These are phyloP conservation scores for Illadopsis cleaveri DNA, from an alignment of 2,113 vertebrate genomes.

Conservation along the genomic window DNA sequence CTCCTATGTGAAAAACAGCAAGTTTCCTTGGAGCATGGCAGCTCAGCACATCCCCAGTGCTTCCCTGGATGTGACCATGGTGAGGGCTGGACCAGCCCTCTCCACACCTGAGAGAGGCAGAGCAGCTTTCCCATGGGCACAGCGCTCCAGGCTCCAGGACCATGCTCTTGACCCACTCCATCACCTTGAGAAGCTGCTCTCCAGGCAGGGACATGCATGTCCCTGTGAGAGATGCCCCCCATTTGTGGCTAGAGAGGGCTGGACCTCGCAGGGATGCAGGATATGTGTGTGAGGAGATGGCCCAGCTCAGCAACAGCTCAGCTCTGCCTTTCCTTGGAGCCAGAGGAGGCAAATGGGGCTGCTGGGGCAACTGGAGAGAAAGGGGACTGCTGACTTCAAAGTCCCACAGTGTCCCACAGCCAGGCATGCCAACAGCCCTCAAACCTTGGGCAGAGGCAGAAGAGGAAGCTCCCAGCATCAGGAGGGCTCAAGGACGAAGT, in stretches of 20 bases:
- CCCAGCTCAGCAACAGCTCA: not conserved
- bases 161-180: not conserved
- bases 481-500: not conserved
- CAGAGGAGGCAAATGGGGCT: not conserved
- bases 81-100: not conserved
- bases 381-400: not conserved
- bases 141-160: not conserved
- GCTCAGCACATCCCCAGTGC: not conserved
- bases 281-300: not conserved
- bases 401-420: not conserved
- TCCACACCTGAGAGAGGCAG: not conserved
- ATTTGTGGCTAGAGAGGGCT: not conserved
- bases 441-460: not conserved
- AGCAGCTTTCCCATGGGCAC: not conserved
- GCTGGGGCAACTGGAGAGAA: not conserved
- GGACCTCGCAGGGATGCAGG: not conserved
- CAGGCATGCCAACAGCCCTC: not conserved
- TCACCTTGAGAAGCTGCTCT: not conserved
- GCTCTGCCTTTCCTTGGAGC: not conserved
- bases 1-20: not conserved
- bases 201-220: not conserved
- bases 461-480: constrained; percentile 67
- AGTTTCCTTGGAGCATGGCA: not conserved
- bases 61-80: accelerated
- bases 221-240: not conserved